Base-by-base conservation (phyloP, 2,888 invertebrate species). In the Serripes groenlandicus region DNA sequence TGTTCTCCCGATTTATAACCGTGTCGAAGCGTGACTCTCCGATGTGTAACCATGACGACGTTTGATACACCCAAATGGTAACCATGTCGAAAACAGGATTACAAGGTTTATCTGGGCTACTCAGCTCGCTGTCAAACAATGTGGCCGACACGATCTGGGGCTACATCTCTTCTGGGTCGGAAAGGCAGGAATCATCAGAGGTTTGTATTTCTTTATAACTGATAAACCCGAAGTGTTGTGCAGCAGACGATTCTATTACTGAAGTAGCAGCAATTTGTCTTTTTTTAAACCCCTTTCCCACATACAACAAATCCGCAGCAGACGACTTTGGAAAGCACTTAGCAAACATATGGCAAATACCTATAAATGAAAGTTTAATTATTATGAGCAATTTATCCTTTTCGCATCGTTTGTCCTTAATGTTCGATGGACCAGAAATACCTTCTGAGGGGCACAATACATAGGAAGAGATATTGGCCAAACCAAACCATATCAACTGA, bases 101-200 rank as follows among this genome's bases (percentile, higher is more conserved):
- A 60, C 75, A 76, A 32, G 76, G 78, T 21, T 71, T 72, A 62
- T 70, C 78, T 9, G 73, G 64, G 28, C 52, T 83, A 32, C 72
- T 83, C 2, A 66, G 58, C 23, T 70, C 68, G 7, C 32, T 83
- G 0, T 83, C 83, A 21, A 60, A 54, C 60, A 76, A 52, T 62
- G 73, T 78, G 15, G 52, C 83, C 0, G 76, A 73, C 23, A 79
- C 72, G 21, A 69, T 83, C 34, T 83, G 83, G 78, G 73, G 69
- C 42, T 83, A 79, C 64, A 64, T 83, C n/a, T 49, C 72, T 18
- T 52, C 52, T 30, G 30, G 49, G 18, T 35, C 60, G 5, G 74
- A 49, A 37, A 66, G 15, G 1, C 26, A 21, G 42, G 42, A 66
- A 23, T 11, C 66, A 0, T 1, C 28, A 42, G 42, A 66, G 42